Evolutionary conservation across 2,113 vertebrate genomes (phyloP), one percentile per base, ranked within the genome.

Genomic region (Megaleporinus macrocephalus): DNA sequence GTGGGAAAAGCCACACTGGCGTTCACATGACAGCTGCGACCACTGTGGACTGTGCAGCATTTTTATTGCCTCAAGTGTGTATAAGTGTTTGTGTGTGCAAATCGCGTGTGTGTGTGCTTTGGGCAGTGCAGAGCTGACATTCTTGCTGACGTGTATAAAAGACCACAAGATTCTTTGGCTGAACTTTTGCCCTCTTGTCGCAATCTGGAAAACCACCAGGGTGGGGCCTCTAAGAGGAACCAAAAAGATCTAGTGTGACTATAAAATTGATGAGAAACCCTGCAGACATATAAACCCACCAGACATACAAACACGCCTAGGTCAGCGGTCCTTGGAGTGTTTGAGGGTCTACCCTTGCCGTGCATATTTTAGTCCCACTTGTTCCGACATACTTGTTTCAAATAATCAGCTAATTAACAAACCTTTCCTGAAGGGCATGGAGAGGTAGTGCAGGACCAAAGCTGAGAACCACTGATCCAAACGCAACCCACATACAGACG

Each of bases 101-200:
- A 53, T 71, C 44, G 57, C 16, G 49, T 4, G 15, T 76, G 68
- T 76, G 53, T 61, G 30, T 30, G 63, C 36, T 77, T 79, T 68
- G 51, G 66, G 29, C 20, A 26, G 72, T n/a, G 59, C 55, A 57
- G 75, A 71, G 47, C 65, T 85, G 83, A 84, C 89, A 91, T 91
- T 92, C 86, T 87, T 86, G 87, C 88, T 91, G 89, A 91, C 87
- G 83, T 86, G 90, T 87, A 84, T 84, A 12, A 77, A 90, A 88
- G 88, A 89, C 89, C 84, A 59, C 90, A 89, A 92, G 87, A 91
- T 90, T 93, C 88, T 86, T 88, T 79, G 78, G 89, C 87, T 93
- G 89, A 91, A 92, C 91, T 89, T 90, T 89, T 89, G 89, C 91
- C 90, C 90, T 76, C 26, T 80, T 82, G 75, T 90, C 85, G 77